phyloP scores from a whole-genome alignment of 2,888 invertebrate genomes.

The Orthosia cruda region DNA sequence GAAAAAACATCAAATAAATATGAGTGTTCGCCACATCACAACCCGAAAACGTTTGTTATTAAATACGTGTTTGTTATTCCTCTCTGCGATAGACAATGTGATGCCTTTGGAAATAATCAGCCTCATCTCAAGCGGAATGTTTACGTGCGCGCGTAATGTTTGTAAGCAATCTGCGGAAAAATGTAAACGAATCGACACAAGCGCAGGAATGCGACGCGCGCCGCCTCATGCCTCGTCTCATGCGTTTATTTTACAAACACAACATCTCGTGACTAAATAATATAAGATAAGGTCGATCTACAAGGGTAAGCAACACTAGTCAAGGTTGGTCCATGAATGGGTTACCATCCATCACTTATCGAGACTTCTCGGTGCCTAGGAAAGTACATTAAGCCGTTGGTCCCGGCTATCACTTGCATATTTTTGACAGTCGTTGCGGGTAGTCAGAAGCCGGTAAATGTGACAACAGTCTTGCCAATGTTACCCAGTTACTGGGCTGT shows the following conservation, averaged over 20 bases:
- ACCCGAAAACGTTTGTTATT: conserved; percentile 57
- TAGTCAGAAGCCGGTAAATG: background rate
- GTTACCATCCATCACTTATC: background rate
- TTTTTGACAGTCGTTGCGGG: background rate
- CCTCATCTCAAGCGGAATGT: conserved; percentile 74
- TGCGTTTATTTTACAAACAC: conserved; percentile 64
- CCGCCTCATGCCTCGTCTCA: conserved; percentile 56
- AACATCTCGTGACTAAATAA: conserved; percentile 19
- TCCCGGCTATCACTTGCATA: background rate
- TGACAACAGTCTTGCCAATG: no score
- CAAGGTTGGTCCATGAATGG: background rate
- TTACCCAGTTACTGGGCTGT: no score
- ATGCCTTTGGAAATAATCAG: conserved; percentile 77
- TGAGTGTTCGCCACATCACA: conserved; percentile 16
- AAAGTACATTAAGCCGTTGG: background rate
- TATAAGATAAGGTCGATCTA: background rate
- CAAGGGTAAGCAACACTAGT: background rate
- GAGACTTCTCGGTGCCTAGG: no score
- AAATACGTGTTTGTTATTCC: conserved; percentile 72
- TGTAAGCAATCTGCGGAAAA: conserved; percentile 84
- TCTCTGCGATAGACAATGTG: conserved; percentile 72
- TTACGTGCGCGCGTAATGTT: conserved; percentile 79
- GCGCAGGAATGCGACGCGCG: conserved; percentile 76
- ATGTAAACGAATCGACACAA: conserved; percentile 80
- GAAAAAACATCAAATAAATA: background rate